These are phyloP conservation scores for Rhodinocichla rosea DNA, from an alignment of 2,113 vertebrate species.

Conservation along the genomic window DNA sequence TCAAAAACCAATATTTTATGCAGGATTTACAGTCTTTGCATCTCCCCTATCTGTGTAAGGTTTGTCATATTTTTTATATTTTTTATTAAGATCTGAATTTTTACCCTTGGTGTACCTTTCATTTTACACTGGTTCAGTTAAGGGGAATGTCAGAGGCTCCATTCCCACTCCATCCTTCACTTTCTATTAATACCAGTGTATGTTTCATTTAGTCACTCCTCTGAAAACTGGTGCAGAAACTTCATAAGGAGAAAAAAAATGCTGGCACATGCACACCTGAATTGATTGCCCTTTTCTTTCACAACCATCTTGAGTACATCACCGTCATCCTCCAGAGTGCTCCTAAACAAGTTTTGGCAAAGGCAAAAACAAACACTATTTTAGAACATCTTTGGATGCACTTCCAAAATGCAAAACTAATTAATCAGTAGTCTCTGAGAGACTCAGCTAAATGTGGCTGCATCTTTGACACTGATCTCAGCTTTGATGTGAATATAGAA, in stretches of 20 bases:
- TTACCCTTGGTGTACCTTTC: background rate
- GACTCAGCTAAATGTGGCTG: slow-evolving; percentile 57
- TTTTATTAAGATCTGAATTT: background rate
- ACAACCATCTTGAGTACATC: slow-evolving; percentile 31
- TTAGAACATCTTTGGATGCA: slow-evolving; percentile 69
- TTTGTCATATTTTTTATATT: background rate
- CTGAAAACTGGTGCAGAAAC: background rate
- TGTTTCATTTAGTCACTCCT: background rate
- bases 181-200: background rate
- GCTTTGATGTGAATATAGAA: slow-evolving; percentile 71
- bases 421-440: slow-evolving; percentile 71
- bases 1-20: background rate
- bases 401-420: slow-evolving; percentile 74
- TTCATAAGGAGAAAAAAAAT: background rate
- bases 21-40: slow-evolving; percentile 16
- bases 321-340: slow-evolving; percentile 18
- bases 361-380: slow-evolving; percentile 70
- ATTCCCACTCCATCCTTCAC: background rate
- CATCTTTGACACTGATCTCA: slow-evolving; percentile 62
- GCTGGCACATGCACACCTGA: slow-evolving; percentile 58
- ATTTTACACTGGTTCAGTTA: background rate
- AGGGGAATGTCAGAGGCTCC: background rate
- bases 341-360: slow-evolving; percentile 73
- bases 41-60: background rate
- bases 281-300: slow-evolving; percentile 18